Conservation (phyloP, 2,888 invertebrate genomes). For the Empis livida region DNA sequence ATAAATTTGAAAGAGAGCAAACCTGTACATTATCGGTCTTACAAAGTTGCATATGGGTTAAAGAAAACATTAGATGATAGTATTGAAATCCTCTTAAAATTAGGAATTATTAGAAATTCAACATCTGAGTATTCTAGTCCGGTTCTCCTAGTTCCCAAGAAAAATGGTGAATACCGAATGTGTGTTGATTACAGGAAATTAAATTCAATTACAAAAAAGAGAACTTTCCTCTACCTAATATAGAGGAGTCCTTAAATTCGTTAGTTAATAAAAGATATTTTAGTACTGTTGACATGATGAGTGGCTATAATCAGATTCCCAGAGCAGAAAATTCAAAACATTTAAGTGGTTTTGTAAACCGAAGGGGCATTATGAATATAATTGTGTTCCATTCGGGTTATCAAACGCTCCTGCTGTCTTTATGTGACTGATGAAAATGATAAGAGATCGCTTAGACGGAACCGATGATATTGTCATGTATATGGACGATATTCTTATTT, state of each 20-base stretch:
- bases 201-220: neutral
- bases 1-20: neutral
- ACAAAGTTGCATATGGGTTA: neutral
- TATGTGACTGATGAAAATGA: neutral
- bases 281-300: neutral
- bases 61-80: neutral
- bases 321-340: too few relatives aligned
- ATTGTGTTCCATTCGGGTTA: neutral
- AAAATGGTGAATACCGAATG: neutral
- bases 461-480: too few relatives aligned
- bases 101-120: neutral
- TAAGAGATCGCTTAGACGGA: too few relatives aligned
- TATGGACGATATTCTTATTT: too few relatives aligned
- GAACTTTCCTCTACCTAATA: neutral
- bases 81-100: neutral
- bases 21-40: neutral
- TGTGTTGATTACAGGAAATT: neutral
- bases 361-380: neutral
- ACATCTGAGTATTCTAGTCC: neutral
- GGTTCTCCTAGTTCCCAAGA: neutral
- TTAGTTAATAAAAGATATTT: neutral
- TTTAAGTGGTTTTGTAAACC: neutral
- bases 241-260: neutral
- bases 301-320: too few relatives aligned
- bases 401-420: neutral